Conservation (phyloP, 2,113 vertebrate genomes). For the Urocolius indicus region DNA sequence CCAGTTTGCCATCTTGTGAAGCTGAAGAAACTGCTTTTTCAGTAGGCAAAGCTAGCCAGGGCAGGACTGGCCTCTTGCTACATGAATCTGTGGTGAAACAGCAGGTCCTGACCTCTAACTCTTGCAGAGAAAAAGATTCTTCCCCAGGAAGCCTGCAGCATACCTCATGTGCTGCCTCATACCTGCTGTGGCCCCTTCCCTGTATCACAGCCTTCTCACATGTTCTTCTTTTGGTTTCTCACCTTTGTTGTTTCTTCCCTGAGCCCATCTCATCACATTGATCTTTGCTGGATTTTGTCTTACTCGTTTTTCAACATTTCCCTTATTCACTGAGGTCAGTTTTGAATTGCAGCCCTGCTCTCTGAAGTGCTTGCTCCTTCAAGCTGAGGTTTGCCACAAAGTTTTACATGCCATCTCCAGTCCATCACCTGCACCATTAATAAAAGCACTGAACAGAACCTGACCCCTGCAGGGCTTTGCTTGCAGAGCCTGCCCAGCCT, state of each 20-base stretch:
- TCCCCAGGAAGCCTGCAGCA: not conserved
- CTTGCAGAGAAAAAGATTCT: not conserved
- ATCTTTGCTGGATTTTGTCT: not conserved
- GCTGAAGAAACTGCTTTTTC: not conserved
- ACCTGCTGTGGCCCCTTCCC: rapidly evolving
- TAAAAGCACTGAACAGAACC: not conserved
- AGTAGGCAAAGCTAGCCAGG: not conserved
- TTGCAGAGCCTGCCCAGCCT: not conserved
- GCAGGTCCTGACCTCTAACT: not conserved
- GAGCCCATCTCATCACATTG: not conserved
- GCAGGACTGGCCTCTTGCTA: not conserved
- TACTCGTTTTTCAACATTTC: not conserved
- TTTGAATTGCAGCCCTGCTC: not conserved
- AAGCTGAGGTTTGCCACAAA: not conserved
- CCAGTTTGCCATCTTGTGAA: not conserved
- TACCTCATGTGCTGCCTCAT: rapidly evolving
- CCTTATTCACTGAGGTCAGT: not conserved
- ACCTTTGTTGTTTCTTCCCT: not conserved
- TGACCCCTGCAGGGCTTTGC: not conserved
- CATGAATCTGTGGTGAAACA: not conserved
- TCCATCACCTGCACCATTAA: not conserved
- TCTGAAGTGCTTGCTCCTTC: not conserved
- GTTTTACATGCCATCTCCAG: not conserved
- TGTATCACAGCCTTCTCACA: not conserved
- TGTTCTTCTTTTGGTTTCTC: not conserved